Conservation (phyloP, 2,797 vertebrate genomes). For the Eleutherodactylus coqui region DNA sequence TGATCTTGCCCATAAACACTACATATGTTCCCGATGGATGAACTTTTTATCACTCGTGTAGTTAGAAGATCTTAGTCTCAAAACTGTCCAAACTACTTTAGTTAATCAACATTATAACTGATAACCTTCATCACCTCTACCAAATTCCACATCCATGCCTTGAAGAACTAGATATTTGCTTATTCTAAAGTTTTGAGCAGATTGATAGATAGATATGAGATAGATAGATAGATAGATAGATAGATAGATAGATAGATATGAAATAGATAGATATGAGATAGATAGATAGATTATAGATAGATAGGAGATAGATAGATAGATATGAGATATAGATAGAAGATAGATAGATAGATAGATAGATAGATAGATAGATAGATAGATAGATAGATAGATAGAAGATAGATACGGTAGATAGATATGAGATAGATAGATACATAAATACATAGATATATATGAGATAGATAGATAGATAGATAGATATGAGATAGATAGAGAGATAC, state of each 20-base stretch:
- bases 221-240: slow-evolving; percentile 3
- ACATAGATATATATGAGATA: too few species aligned
- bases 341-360: too few species aligned
- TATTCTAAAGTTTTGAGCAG: background rate
- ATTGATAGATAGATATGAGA: background rate
- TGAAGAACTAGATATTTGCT: background rate
- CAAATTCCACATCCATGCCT: slow-evolving; percentile 6
- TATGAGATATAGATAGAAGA: too few species aligned
- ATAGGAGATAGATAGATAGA: too few species aligned
- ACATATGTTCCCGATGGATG: slow-evolving; percentile 74
- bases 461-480: too few species aligned
- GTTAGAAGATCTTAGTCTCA: slow-evolving; percentile 63
- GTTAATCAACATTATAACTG: slow-evolving; percentile 40
- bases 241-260: background rate
- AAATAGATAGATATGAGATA: background rate
- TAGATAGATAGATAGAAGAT: background rate
- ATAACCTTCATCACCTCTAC: slow-evolving; percentile 41
- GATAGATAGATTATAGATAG: too few species aligned
- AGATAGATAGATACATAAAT: too few species aligned
- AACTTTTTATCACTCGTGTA: slow-evolving; percentile 68
- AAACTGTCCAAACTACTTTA: slow-evolving; percentile 27
- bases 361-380: background rate
- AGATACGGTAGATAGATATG: too few species aligned
- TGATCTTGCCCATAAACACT: slow-evolving; percentile 71
- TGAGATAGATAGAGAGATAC: too few species aligned